Evolutionary conservation across 2,113 vertebrate species (phyloP).

Genomic region (Cranoglanis bouderius): DNA sequence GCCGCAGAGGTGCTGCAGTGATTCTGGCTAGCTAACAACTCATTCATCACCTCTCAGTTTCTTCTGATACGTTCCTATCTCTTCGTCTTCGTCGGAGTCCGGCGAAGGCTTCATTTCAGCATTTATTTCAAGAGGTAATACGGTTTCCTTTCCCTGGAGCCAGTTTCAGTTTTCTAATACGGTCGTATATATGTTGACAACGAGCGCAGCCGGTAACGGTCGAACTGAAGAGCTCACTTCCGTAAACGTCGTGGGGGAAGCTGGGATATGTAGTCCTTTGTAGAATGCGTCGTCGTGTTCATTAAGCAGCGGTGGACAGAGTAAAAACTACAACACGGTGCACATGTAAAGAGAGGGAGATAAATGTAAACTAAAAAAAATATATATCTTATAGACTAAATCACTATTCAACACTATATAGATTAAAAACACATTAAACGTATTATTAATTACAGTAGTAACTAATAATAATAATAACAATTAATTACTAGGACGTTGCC

Average conservation of each 20-base stretch:
- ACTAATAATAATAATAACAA: background rate
- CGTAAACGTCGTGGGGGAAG: background rate
- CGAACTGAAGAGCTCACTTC: background rate
- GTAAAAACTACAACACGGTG: slow-evolving; percentile 43
- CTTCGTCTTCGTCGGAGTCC: slow-evolving; percentile 7
- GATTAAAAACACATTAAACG: background rate
- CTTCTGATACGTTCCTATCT: slow-evolving; percentile 42
- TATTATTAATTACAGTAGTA: background rate
- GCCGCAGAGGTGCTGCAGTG: background rate
- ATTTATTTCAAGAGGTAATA: background rate
- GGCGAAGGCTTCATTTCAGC: background rate
- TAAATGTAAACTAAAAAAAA: background rate
- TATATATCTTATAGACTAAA: background rate
- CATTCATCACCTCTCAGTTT: background rate
- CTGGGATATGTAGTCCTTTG: slow-evolving; percentile 20
- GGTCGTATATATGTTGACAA: background rate
- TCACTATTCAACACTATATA: background rate
- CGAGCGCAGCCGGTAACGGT: background rate
- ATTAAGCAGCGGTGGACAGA: too few relatives aligned
- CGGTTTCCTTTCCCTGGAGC: background rate
- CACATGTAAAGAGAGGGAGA: background rate
- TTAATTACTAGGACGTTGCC: background rate
- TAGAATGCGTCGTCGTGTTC: background rate
- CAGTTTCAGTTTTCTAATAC: too few relatives aligned
- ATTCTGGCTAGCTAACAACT: background rate